phyloP scores from a whole-genome alignment of 2,888 invertebrate species.

The Margaritifera margaritifera region DNA sequence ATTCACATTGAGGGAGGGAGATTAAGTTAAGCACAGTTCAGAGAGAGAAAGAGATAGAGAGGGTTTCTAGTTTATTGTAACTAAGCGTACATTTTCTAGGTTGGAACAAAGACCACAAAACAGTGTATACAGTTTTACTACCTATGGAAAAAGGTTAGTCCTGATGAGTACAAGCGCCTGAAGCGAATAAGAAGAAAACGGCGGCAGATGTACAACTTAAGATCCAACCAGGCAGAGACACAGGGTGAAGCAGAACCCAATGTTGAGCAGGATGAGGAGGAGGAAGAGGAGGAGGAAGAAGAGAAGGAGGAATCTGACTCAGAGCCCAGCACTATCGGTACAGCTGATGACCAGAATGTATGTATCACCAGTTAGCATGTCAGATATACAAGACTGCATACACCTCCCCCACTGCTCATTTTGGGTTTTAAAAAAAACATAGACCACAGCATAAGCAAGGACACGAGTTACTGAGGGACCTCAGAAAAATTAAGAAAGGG shows the following conservation, averaged over 20 bases:
- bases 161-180: slow-evolving; percentile 87
- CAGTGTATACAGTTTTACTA: slow-evolving; percentile 97
- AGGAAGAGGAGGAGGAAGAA: slow-evolving; percentile 19
- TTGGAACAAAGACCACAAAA: slow-evolving; percentile 90
- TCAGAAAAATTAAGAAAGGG: too few relatives aligned
- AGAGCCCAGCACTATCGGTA: slow-evolving; percentile 38
- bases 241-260: slow-evolving; percentile 36
- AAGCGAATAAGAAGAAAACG: slow-evolving; percentile 80
- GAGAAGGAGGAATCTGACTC: slow-evolving; percentile 41
- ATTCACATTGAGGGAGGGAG: background rate
- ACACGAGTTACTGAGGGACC: too few relatives aligned
- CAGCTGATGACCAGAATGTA: slow-evolving; percentile 39
- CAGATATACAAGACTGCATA: background rate
- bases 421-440: too few relatives aligned
- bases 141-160: slow-evolving; percentile 98
- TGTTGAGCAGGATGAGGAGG: slow-evolving; percentile 12
- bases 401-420: background rate
- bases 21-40: too few relatives aligned
- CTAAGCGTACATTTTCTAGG: slow-evolving; percentile 72
- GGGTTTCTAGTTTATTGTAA: too few relatives aligned
- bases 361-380: slow-evolving; percentile 4
- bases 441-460: too few relatives aligned
- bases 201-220: slow-evolving; percentile 72
- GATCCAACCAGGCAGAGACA: slow-evolving; percentile 54
- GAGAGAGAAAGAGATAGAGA: too few relatives aligned